Evolutionary conservation across 2,797 vertebrate genomes (phyloP), one percentile per base, ranked within the genome.

Genomic region (Parauchenoglanis ngamensis): DNA sequence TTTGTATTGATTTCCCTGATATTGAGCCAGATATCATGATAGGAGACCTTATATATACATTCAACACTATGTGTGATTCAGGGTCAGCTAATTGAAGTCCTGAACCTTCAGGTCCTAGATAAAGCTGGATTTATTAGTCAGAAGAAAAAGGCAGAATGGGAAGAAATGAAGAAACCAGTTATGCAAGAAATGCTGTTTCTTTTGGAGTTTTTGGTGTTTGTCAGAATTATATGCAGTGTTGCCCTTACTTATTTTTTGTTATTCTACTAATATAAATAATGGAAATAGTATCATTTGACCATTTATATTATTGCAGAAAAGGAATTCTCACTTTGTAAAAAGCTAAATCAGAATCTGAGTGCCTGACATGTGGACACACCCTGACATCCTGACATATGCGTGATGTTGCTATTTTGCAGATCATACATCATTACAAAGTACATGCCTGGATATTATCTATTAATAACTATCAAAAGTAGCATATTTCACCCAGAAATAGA

Each of bases 1-100:
- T 83, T 87, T 77, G 63, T 83, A 91, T 90, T 70, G 88, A 90
- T 88, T 77, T 31, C 52, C 70, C 44, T 91, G 80, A 87, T 89
- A 89, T 87, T 89, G 57, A 68, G 80, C 67, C 76, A 21, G 59
- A 75, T 52, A 52, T 46, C 8, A 79, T 61, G 15, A 83, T 63
- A 73, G 46, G 21, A 28, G 17, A 77, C 28, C 52, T 56, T 56
- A 78, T 12, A 19, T 52, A 57, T 31, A 57, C 28, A 57, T 78
- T 57, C 4, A 78, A 57, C 28, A 78, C n/a, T 57, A n/a, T 52
- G 63, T 68, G 25, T 83, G 46, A 28, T n/a, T 54, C 46, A 52
- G 49, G 78, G 46, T 70, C 49, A 83, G 82, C n/a, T 70, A 70
- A 70, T 23, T 52, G 82, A 35, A 28, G 21, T 21, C 15, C 15